Base-by-base conservation (phyloP, 2,797 vertebrate genomes). In the Apogon talboti region DNA sequence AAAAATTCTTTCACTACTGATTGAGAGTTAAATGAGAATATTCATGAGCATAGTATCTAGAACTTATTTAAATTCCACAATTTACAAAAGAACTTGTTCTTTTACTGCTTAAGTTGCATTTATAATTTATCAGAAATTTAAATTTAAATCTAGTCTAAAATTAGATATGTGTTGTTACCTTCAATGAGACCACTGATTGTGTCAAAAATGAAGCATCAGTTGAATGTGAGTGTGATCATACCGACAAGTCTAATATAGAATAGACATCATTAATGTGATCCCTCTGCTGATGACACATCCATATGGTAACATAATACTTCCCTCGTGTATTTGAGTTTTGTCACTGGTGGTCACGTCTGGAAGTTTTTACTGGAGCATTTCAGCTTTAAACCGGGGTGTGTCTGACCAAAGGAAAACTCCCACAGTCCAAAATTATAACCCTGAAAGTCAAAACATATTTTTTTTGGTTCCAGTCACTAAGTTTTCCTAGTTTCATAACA, bases 401-500 rank as follows among this genome's bases (percentile, higher is more conserved):
- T 83, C 86, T 55, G 40, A 75, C 82, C 81, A 84, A 78, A 78
- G 74, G 66, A 61, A 74, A 88, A 74, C 64, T 72, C 70, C 55
- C 66, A 61, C 58, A 71, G 77, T 78, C 76, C 75, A 89, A 89
- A 89, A 56, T 44, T 86, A 82, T 83, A 87, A 79, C 69, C 57
- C 62, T 49, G 73, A 82, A 79, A 80, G 73, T 74, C 58, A 73
- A 83, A 90, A 84, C 69, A 60, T 61, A 18, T 56, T 66, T 82
- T 81, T 57, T 35, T 66, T 79, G 46, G 37, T 40, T 24, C 30
- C 51, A 56, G 48, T 74, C 65, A 66, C 74, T 14, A 79, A 54
- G 74, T 35, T 83, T 85, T 85, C 81, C 55, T 62, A 71, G 83
- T 87, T 85, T 89, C 87, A 89, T 86, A 88, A 89, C 78, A 87